Conservation (phyloP, 53 echinoderm and acorn worm species). For the Paracentrotus lividus region DNA sequence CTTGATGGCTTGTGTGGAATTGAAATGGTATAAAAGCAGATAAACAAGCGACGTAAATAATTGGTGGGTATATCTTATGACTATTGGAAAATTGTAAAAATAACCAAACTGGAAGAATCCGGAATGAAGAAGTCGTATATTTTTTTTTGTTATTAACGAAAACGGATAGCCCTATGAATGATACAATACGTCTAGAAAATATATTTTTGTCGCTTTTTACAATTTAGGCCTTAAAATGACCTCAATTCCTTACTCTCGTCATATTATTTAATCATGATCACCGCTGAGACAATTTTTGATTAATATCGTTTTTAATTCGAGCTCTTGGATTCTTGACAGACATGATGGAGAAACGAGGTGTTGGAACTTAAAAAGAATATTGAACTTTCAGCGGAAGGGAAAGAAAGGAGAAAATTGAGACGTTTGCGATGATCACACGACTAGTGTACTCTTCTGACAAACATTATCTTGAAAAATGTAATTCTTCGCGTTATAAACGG, state of each 20-base stretch:
- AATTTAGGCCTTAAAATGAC: no score
- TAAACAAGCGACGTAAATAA: background rate
- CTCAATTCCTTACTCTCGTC: background rate
- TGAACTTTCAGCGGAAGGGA: background rate
- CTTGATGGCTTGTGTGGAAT: background rate
- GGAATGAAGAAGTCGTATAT: background rate
- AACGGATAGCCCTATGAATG: background rate
- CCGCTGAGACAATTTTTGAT: background rate
- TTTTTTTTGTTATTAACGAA: background rate
- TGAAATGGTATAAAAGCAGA: background rate
- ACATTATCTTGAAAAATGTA: conserved; percentile 9
- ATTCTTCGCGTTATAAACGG: background rate
- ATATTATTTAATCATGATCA: background rate
- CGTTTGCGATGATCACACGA: conserved; percentile 18
- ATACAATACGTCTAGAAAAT: no score
- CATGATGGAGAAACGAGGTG: no score
- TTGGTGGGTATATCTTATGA: background rate
- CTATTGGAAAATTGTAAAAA: background rate
- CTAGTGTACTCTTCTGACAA: conserved; percentile 23
- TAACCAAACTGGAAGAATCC: background rate
- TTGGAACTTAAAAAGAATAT: background rate
- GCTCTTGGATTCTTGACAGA: background rate
- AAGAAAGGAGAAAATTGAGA: background rate
- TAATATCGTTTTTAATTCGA: background rate
- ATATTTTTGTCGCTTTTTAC: background rate